Evolutionary conservation across 1,140 invertebrate genomes (phyloP), one percentile per base, ranked within the genome.

Genomic region (Diplogasteroides magnus): DNA sequence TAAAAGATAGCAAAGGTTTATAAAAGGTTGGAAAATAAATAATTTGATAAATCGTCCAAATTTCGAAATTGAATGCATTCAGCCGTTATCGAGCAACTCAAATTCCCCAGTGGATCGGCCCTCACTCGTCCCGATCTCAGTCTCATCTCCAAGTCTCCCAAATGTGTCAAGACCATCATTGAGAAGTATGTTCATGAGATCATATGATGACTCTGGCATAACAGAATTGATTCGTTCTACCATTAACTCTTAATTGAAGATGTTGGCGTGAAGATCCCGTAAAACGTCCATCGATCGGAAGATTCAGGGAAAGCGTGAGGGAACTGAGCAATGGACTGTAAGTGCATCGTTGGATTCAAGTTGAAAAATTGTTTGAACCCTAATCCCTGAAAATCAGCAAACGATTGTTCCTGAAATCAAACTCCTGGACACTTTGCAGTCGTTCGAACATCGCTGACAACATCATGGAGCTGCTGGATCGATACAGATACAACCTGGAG

Each of bases 401-500:
- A n/a, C n/a, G n/a, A n/a, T n/a, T n/a, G n/a, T n/a, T n/a, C n/a
- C n/a, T n/a, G n/a, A n/a, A n/a, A n/a, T n/a, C n/a, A n/a, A n/a
- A n/a, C n/a, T n/a, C n/a, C n/a, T n/a, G n/a, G n/a, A n/a, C n/a
- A n/a, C n/a, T n/a, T n/a, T n/a, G n/a, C n/a, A 88, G 87, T 82
- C 91, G 91, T 83, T 86, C 89, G 25, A 91, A 91, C 79, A 91
- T 91, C 68, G 90, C 91, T 76, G 90, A 92, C 83, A 91, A 91
- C 81, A 91, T 92, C 89, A 84, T 91, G 67, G 87, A 89, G 0
- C 90, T 91, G 75, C 90, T 91, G 90, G 90, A 91, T 81, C 91
- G 91, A 77, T 91, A 91, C 80, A 89, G 90, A 0, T 89, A 87
- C 64, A 91, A 91, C 83, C 82, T 92, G 62, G 90, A 92, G 83